Evolutionary conservation across 2,113 vertebrate genomes (phyloP).

Genomic region (Camelus dromedarius): DNA sequence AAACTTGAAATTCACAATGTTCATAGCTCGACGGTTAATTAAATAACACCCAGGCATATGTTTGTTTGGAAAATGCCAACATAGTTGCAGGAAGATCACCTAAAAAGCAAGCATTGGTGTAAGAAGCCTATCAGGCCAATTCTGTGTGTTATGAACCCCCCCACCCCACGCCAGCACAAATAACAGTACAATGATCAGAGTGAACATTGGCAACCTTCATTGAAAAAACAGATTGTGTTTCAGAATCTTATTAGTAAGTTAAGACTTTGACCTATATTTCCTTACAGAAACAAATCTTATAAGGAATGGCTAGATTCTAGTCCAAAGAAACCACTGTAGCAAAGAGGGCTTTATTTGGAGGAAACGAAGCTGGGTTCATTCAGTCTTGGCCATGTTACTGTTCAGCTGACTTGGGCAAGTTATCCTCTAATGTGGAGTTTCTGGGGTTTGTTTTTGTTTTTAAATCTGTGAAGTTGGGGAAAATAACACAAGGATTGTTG

Average conservation of each 20-base stretch:
- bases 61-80: slow-evolving; percentile 59
- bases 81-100: slow-evolving; percentile 30
- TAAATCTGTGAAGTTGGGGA: not conserved
- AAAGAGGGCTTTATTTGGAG: not conserved
- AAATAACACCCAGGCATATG: slow-evolving; percentile 69
- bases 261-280: slow-evolving; percentile 36
- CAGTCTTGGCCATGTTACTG: not conserved
- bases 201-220: not conserved
- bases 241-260: slow-evolving; percentile 32
- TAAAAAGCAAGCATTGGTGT: slow-evolving; percentile 30
- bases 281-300: not conserved
- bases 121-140: not conserved
- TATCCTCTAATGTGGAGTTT: not conserved
- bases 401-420: not conserved
- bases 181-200: not conserved
- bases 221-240: not conserved
- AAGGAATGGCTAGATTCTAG: not conserved
- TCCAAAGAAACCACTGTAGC: not conserved
- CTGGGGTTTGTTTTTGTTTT: not conserved
- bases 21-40: slow-evolving; percentile 57
- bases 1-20: slow-evolving; percentile 75
- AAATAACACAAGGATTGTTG: not conserved
- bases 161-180: not conserved
- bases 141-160: not conserved
- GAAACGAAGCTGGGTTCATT: not conserved